Percentiles rank a stretch among this genome's conserved stretches.
Evolutionary conservation across 2,888 invertebrate genomes (phyloP).

Genomic region (Lordiphosa fenestrarum): DNA sequence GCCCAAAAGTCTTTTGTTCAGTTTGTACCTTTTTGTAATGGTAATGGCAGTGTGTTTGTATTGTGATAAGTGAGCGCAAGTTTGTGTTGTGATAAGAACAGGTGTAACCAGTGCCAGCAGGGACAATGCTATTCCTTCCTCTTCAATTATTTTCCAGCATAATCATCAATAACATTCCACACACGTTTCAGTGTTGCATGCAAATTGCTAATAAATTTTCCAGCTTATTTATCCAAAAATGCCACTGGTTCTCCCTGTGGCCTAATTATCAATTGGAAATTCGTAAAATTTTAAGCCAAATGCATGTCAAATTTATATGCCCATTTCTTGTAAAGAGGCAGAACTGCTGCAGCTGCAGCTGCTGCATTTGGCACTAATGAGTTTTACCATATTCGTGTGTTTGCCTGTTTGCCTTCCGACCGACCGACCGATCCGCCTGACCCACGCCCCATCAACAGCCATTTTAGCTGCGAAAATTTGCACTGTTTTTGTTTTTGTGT

Average conservation of each 20-base stretch:
- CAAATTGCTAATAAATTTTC: constrained; percentile 31
- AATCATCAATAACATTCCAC: constrained; percentile 4
- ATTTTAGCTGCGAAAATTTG: constrained; percentile 40
- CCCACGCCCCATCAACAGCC: constrained; percentile 23
- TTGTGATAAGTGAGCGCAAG: too few species aligned
- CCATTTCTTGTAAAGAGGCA: constrained; percentile 19
- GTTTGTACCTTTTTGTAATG: constrained; percentile 7
- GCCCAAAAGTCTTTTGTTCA: constrained; percentile 9
- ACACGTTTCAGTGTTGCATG: constrained; percentile 20
- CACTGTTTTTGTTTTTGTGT: constrained; percentile 32
- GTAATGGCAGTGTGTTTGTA: constrained; percentile 3
- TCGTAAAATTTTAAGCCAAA: constrained; percentile 16
- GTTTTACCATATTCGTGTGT: constrained; percentile 66
- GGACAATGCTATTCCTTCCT: too few species aligned
- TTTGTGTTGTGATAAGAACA: too few species aligned
- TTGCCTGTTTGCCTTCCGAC: constrained; percentile 51
- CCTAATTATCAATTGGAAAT: constrained; percentile 43
- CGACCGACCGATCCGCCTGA: constrained; percentile 19
- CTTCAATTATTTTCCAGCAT: constrained; percentile 2
- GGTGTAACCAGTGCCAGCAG: too few species aligned
- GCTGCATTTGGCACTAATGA: constrained; percentile 68
- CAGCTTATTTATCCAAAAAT: constrained; percentile 2
- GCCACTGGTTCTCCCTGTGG: constrained; percentile 4
- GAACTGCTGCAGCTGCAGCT: constrained; percentile 17
- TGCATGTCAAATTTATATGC: constrained; percentile 15